These are phyloP conservation scores for Falcunculus frontatus DNA, from an alignment of 2,113 vertebrate genomes.

Conservation along the genomic window DNA sequence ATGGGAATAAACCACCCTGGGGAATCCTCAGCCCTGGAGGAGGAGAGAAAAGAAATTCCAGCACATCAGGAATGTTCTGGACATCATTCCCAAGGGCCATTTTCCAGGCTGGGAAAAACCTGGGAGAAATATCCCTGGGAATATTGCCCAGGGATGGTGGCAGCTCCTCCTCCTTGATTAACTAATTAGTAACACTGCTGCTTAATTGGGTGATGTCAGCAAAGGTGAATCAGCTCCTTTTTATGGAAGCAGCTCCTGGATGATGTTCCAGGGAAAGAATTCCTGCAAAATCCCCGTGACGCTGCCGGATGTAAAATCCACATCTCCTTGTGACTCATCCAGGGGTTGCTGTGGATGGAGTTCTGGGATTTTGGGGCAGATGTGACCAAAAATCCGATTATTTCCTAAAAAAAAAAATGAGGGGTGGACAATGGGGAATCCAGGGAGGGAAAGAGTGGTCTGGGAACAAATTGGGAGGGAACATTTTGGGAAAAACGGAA, in stretches of 20 bases:
- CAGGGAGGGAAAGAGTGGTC: accelerated
- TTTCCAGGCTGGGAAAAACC: not conserved
- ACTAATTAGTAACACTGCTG: not conserved
- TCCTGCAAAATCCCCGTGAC: not conserved
- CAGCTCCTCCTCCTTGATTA: not conserved
- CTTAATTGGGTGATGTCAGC: not conserved
- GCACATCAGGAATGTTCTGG: not conserved
- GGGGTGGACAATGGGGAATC: not conserved
- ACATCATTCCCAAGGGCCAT: not conserved
- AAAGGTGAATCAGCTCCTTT: not conserved
- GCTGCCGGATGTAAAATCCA: not conserved
- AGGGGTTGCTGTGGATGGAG: no score
- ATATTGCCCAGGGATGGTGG: accelerated
- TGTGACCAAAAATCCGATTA: not conserved
- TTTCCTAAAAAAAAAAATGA: not conserved
- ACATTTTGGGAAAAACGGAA: not conserved
- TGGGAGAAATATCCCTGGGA: not conserved
- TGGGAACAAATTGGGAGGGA: not conserved
- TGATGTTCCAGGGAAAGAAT: not conserved
- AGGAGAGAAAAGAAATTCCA: not conserved
- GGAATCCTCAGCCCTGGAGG: not conserved
- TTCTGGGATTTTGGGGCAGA: not conserved
- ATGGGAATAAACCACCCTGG: not conserved
- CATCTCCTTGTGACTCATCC: not conserved
- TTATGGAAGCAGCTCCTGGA: not conserved